These are phyloP conservation scores for Sarcophaga subvicina DNA, from an alignment of 2,888 invertebrate species.

Conservation along the genomic window DNA sequence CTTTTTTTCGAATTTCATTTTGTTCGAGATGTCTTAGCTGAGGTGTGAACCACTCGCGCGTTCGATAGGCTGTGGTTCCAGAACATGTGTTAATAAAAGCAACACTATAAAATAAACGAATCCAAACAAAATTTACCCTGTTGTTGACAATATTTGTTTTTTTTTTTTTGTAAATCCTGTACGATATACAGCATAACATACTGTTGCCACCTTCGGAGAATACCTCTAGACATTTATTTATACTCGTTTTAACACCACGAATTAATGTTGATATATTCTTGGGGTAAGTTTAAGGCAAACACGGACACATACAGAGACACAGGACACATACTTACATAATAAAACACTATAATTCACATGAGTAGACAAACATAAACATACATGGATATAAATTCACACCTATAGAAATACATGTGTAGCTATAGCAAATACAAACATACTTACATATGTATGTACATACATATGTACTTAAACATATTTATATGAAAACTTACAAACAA, in stretches of 20 bases:
- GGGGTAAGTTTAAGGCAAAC: constrained; percentile 27
- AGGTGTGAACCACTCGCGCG: no score
- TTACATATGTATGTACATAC: not conserved
- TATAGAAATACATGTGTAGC: not conserved
- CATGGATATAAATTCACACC: not conserved
- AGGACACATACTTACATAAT: no score
- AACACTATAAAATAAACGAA: no score
- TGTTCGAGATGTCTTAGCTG: no score
- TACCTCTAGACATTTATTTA: constrained; percentile 12
- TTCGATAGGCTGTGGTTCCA: no score
- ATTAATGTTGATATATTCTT: constrained; percentile 38
- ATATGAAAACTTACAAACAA: constrained; percentile 34
- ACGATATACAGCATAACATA: not conserved
- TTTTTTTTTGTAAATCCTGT: no score
- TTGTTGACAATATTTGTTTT: no score
- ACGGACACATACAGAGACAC: not conserved
- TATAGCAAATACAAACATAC: not conserved
- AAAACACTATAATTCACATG: constrained; percentile 29
- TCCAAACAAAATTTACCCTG: no score
- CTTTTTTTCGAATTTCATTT: no score
- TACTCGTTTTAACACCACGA: constrained; percentile 33
- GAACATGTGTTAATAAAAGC: no score
- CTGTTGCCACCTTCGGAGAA: not conserved
- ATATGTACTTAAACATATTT: not conserved
- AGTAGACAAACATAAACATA: constrained; percentile 3